Conservation (phyloP, 1,140 invertebrate species). For the Phthorimaea operculella region DNA sequence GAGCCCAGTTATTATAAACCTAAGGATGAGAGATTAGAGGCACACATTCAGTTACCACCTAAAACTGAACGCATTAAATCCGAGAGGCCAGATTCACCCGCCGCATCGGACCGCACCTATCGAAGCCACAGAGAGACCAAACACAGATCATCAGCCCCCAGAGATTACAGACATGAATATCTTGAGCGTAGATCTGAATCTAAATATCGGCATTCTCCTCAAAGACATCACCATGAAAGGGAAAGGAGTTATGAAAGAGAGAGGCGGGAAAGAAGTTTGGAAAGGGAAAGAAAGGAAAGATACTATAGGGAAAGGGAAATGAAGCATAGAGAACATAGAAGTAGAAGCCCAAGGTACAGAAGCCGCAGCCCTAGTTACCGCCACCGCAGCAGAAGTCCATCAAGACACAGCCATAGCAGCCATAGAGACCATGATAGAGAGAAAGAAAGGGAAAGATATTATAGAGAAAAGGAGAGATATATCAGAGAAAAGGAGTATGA, state of each 20-base stretch:
- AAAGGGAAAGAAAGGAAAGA: conserved; percentile 23
- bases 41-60: neutral
- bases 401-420: conserved; percentile 25
- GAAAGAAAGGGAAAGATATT: conserved; percentile 25
- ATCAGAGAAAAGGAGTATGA: conserved; percentile 19
- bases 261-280: conserved; percentile 20
- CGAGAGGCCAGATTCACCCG: neutral
- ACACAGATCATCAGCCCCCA: conserved; percentile 7
- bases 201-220: neutral
- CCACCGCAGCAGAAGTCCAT: conserved; percentile 28
- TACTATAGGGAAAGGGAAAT: conserved; percentile 19
- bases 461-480: conserved; percentile 26
- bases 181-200: neutral
- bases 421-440: conserved; percentile 20
- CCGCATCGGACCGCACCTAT: neutral
- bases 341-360: conserved; percentile 11
- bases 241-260: conserved; percentile 27
- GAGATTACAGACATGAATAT: conserved; percentile 3
- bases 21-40: neutral
- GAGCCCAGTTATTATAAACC: conserved; percentile 1
- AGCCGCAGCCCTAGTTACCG: conserved; percentile 26
- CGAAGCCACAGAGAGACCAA: neutral
- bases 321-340: conserved; percentile 19
- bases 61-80: neutral
- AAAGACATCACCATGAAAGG: neutral